A percentile compares a stretch with the other conserved stretches of the same genome.
Evolutionary conservation across 2,888 invertebrate genomes (phyloP).

Genomic region (Cheilosia soror): DNA sequence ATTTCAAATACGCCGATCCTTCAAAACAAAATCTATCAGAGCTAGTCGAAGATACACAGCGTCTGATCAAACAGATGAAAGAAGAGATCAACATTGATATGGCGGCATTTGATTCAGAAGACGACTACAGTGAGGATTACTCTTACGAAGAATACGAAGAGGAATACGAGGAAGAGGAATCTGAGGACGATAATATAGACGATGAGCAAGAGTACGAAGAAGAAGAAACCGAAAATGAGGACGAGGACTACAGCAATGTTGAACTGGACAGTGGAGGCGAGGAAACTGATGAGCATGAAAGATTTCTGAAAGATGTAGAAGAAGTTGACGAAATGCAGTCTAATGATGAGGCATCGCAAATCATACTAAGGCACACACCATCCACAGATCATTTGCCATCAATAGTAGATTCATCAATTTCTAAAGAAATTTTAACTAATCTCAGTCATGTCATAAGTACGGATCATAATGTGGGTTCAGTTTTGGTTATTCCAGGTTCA

Average conservation of each 20-base stretch:
- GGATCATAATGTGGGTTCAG: conserved; percentile 13
- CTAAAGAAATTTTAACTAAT: conserved; percentile 33
- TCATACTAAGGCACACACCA: conserved; percentile 57
- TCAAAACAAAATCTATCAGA: conserved; percentile 84
- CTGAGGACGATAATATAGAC: conserved; percentile 78
- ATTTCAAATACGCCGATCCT: conserved; percentile 81
- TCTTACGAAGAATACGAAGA: conserved; percentile 83
- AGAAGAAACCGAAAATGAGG: conserved; percentile 38
- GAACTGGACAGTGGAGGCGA: conserved; percentile 54
- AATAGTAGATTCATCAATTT: conserved; percentile 63
- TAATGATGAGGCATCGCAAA: conserved; percentile 24
- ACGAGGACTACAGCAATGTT: conserved; percentile 17
- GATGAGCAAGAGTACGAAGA: conserved; percentile 78
- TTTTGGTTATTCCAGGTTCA: conserved; percentile 46
- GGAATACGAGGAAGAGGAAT: conserved; percentile 78
- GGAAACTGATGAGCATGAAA: conserved; percentile 18
- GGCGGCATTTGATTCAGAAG: conserved; percentile 84
- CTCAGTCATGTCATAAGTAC: neutral
- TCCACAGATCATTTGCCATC: conserved; percentile 76
- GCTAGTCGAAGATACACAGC: conserved; percentile 86
- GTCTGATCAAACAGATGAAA: conserved; percentile 87
- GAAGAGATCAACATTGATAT: conserved; percentile 87
- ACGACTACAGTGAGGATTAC: conserved; percentile 85
- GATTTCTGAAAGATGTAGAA: conserved; percentile 36
- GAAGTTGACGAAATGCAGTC: conserved; percentile 35